Conservation (phyloP, 2,888 invertebrate species). For the Leucophora obtusa region DNA sequence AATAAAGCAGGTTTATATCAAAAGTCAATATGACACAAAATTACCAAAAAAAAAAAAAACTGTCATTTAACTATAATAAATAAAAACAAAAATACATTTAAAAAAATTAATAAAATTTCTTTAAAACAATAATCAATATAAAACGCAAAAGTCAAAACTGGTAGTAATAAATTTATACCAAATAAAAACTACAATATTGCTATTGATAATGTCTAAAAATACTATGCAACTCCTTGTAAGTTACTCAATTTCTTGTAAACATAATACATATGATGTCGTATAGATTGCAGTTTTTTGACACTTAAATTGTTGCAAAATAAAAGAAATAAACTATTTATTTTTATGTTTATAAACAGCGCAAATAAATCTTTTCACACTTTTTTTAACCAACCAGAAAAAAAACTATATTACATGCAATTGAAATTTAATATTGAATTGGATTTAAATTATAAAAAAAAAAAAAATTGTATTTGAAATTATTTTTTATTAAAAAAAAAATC, state of each 20-base stretch:
- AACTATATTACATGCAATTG: slow-evolving; percentile 44
- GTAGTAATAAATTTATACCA: no score
- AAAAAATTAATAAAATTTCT: no score
- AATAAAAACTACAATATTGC: no score
- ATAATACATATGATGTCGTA: not conserved
- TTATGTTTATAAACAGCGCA: slow-evolving; percentile 12
- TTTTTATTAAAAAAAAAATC: slow-evolving; percentile 31
- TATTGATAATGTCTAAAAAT: no score
- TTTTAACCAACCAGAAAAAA: not conserved
- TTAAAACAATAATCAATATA: no score
- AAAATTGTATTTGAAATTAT: slow-evolving; percentile 3
- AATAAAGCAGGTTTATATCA: slow-evolving; percentile 20
- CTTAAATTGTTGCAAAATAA: slow-evolving; percentile 20
- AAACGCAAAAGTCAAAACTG: no score
- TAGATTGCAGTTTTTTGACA: slow-evolving; percentile 5
- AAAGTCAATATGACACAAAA: not conserved
- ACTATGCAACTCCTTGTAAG: no score
- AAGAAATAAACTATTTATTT: not conserved
- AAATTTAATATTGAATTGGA: slow-evolving; percentile 44
- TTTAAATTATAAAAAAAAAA: slow-evolving; percentile 1
- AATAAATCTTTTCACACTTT: slow-evolving; percentile 54
- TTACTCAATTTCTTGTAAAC: not conserved
- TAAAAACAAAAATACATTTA: not conserved
- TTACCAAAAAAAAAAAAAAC: slow-evolving; percentile 13
- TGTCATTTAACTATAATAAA: not conserved